Evolutionary conservation across 2,888 invertebrate genomes (phyloP), one percentile per base, ranked within the genome.

Genomic region (Drosophila kambysellisi): DNA sequence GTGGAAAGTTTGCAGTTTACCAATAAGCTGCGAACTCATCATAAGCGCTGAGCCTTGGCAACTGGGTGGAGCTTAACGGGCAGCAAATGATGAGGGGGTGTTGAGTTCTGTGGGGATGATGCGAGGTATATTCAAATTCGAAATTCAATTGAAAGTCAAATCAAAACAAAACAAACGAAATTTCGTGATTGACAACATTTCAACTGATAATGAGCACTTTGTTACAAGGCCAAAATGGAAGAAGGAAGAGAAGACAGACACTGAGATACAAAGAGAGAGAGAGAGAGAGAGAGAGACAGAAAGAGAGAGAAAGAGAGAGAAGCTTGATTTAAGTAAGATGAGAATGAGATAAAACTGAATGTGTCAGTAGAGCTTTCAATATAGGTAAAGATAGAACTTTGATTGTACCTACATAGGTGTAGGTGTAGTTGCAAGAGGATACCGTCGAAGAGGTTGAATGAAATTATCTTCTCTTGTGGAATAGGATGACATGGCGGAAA

Each of bases 181-280:
- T 79, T 74, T 74, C 74, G 74, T 88, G 90, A 91, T 89, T 89
- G 91, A 89, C 91, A 91, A 81, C 88, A 88, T 91, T 90, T 88
- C 83, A 81, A 73, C 81, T 75, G 89, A 86, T 88, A 90, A 88
- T 88, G 83, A 83, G 87, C 79, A 79, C 79, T 79, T 83, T 78
- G 61, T 76, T 20, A 66, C 46, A 65, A 61, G 58, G 59, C 50
- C 46, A 60, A 50, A 58, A 25, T 41, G 32, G 39, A 39, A 62
- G 46, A 46, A 33, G 52, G 39, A 4, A 51, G 35, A 35, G 29
- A n/a, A 11, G n/a, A 33, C 29, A 39, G 39, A 35, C 41, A 59
- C n/a, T 4, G 50, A 30, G 29, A 35, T 15, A 15, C 50, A 30
- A n/a, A 43, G 37, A 17, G 48, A 58, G 17, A 53, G 37, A 20